Conservation (phyloP, 2,797 vertebrate species). For the Onychomys leucogaster region DNA sequence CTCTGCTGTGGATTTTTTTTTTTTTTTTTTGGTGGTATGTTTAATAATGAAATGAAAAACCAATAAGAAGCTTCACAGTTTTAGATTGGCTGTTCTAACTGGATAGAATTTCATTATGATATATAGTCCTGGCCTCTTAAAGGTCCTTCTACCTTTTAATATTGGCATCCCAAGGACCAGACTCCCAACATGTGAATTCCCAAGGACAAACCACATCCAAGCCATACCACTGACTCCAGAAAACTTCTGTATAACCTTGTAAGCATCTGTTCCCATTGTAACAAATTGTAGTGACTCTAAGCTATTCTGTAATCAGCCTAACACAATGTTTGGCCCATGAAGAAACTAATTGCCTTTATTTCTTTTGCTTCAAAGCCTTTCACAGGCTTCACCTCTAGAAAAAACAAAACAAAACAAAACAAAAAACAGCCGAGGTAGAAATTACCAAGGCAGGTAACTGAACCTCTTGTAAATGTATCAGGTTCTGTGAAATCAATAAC, state of each 20-base stretch:
- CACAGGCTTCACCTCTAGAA: background rate
- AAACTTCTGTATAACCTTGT: background rate
- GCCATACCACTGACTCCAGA: background rate
- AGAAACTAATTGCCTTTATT: background rate
- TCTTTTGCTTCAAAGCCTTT: background rate
- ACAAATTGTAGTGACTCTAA: background rate
- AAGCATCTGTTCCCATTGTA: background rate
- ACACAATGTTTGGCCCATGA: background rate
- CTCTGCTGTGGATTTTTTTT: too few species aligned
- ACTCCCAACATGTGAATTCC: background rate
- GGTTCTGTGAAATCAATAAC: background rate
- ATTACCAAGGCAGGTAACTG: background rate
- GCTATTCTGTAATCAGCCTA: background rate
- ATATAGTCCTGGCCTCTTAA: background rate
- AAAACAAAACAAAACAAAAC: background rate
- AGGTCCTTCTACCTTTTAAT: background rate
- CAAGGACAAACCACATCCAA: background rate
- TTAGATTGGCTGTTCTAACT: background rate
- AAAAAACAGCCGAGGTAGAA: background rate
- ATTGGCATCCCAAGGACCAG: background rate
- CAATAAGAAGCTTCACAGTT: background rate
- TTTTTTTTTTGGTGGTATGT: background rate
- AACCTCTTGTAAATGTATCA: background rate
- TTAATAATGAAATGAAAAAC: background rate
- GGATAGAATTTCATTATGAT: background rate